Base-by-base conservation (phyloP, 1,140 invertebrate species). In the Drosophila varians region DNA sequence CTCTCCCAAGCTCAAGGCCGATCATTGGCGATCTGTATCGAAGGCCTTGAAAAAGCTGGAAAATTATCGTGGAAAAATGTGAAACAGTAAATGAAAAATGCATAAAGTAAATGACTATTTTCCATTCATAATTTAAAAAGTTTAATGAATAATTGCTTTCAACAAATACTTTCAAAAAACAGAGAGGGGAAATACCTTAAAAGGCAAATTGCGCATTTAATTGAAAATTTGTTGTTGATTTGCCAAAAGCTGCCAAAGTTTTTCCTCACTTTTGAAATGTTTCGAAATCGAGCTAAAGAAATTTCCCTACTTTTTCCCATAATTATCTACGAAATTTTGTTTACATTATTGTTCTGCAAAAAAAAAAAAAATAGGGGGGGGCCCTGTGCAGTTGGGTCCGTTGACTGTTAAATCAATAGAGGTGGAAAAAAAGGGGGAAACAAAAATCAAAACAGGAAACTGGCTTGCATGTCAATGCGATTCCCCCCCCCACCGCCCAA, bases 351-450 rank as follows among this genome's bases (percentile, higher is more conserved):
- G 55, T 19, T 14, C 16, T 14, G 18, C n/a, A n/a, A n/a, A n/a
- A n/a, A n/a, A n/a, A n/a, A n/a, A n/a, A n/a, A n/a, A n/a, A n/a
- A n/a, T n/a, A n/a, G 43, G 18, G 19, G 8, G 6, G 34, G 14
- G 28, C 19, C 12, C n/a, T n/a, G 14, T 28, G 26, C 0, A 5
- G 48, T 65, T 52, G 36, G 62, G 11, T 51, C 62, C 62, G 60
- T 69, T 66, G 79, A 54, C 79, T 84, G 79, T 84, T 84, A 68
- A 84, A 84, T 84, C 79, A 84, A 84, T 84, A 84, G 74, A 42
- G 54, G n/a, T n/a, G n/a, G n/a, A n/a, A n/a, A 16, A 14, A 43
- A 23, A 23, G 42, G 40, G n/a, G n/a, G n/a, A n/a, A n/a, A n/a
- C n/a, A 21, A 21, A 54, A 28, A 55, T 14, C n/a, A 12, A 14